These are phyloP conservation scores for Psilopogon haemacephalus DNA, from an alignment of 2,113 vertebrate genomes.

Conservation along the genomic window DNA sequence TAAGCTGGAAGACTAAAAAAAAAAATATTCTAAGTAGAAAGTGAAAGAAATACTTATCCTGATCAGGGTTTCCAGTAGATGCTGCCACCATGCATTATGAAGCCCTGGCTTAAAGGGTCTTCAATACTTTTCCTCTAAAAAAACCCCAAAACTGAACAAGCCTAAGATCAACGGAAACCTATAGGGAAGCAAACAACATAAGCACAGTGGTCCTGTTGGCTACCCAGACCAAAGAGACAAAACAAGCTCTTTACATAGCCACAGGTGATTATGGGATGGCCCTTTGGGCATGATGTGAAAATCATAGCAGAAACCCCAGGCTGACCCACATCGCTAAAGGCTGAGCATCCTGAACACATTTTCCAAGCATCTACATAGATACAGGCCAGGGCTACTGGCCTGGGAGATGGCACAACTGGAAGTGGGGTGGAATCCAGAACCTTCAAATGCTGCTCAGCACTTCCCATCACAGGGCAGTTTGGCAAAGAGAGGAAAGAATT, in stretches of 20 bases:
- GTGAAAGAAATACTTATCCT: not conserved
- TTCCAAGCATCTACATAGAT: not conserved
- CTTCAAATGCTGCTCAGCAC: not conserved
- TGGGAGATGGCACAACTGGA: not conserved
- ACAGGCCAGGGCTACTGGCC: not conserved
- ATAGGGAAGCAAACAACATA: not conserved
- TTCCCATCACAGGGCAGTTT: not conserved
- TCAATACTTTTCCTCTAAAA: not conserved
- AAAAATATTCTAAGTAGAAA: not conserved
- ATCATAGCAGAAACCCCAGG: not conserved
- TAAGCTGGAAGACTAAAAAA: not conserved
- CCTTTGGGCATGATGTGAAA: not conserved
- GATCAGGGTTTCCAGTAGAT: not conserved
- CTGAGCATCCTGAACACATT: not conserved
- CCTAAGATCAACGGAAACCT: not conserved
- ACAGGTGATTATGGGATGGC: not conserved
- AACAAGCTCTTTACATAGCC: not conserved
- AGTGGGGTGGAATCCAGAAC: not conserved
- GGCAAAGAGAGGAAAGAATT: not conserved
- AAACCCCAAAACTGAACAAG: not conserved
- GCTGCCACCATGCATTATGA: not conserved
- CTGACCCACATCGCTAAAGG: accelerated
- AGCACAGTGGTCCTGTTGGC: not conserved
- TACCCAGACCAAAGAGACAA: not conserved
- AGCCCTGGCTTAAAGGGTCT: not conserved